Percentiles rank a stretch among this genome's conserved stretches.
Conservation (phyloP, 2,888 invertebrate genomes). For the Acleris laterana region DNA sequence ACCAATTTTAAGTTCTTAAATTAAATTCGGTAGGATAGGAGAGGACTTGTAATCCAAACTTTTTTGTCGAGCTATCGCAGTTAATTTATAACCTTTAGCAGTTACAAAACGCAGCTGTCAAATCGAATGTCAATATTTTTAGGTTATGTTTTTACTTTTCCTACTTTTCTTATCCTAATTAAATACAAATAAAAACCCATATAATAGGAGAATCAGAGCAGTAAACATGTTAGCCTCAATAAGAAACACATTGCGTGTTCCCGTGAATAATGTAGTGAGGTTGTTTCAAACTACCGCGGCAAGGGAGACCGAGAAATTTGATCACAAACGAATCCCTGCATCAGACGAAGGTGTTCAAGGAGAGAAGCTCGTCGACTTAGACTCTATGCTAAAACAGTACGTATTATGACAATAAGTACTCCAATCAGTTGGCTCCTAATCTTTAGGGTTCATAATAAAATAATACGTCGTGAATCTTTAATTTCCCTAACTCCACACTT, state of each 20-base stretch:
- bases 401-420: slow-evolving; percentile 41
- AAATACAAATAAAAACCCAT: slow-evolving; percentile 20
- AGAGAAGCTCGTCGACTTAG: slow-evolving; percentile 89
- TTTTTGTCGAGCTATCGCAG: neutral
- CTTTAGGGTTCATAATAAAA: no score
- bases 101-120: slow-evolving; percentile 28
- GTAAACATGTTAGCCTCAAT: slow-evolving; percentile 60
- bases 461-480: no score
- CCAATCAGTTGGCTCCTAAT: no score
- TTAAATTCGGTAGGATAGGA: no score
- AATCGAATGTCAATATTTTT: slow-evolving; percentile 15
- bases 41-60: no score
- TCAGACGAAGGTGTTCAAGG: slow-evolving; percentile 91
- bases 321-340: slow-evolving; percentile 74
- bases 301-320: slow-evolving; percentile 65
- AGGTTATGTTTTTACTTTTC: slow-evolving; percentile 28
- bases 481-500: no score
- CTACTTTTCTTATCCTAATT: slow-evolving; percentile 5
- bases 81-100: neutral
- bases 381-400: slow-evolving; percentile 86
- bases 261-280: slow-evolving; percentile 53
- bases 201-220: slow-evolving; percentile 42
- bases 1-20: no score
- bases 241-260: slow-evolving; percentile 56
- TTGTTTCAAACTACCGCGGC: slow-evolving; percentile 64